phyloP scores from a whole-genome alignment of 2,113 vertebrate genomes.

The Ariopsis seemanni region DNA sequence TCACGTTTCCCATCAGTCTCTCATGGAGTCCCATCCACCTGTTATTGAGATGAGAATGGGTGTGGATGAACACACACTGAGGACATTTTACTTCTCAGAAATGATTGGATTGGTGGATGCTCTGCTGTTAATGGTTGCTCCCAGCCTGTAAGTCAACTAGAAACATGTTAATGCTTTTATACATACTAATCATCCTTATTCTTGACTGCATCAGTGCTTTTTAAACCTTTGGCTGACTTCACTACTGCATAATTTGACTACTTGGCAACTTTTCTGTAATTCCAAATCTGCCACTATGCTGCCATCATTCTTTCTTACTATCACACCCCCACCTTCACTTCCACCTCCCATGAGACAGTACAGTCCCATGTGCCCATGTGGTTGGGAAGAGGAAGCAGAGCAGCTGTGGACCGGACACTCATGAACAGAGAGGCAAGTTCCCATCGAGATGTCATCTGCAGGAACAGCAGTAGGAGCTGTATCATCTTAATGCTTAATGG shows the following conservation, averaged over 20 bases:
- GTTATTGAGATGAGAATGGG: conserved; percentile 26
- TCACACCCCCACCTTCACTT: not conserved
- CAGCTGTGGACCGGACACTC: conserved; percentile 75
- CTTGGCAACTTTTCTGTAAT: not conserved
- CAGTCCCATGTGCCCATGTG: conserved; percentile 16
- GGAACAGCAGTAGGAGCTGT: conserved; percentile 29
- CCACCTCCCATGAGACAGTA: conserved; percentile 7
- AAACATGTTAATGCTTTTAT: not conserved
- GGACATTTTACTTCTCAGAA: conserved; percentile 26
- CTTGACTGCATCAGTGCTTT: not conserved
- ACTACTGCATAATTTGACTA: not conserved
- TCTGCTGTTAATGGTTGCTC: not conserved
- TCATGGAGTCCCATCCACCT: conserved; percentile 16
- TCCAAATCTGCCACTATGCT: not conserved
- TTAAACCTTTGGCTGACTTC: not conserved
- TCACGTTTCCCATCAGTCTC: conserved; percentile 40
- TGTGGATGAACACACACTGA: conserved; percentile 6
- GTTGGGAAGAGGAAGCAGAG: conserved; percentile 55
- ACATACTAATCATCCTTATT: not conserved
- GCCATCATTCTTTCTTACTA: not conserved
- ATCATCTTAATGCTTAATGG: conserved; percentile 11
- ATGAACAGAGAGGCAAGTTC: conserved; percentile 42
- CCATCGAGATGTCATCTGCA: conserved; percentile 23
- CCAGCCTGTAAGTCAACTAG: not conserved
- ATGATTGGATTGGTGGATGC: not conserved